Conservation (phyloP, 2,888 invertebrate genomes). For the Oscheius sp. region DNA sequence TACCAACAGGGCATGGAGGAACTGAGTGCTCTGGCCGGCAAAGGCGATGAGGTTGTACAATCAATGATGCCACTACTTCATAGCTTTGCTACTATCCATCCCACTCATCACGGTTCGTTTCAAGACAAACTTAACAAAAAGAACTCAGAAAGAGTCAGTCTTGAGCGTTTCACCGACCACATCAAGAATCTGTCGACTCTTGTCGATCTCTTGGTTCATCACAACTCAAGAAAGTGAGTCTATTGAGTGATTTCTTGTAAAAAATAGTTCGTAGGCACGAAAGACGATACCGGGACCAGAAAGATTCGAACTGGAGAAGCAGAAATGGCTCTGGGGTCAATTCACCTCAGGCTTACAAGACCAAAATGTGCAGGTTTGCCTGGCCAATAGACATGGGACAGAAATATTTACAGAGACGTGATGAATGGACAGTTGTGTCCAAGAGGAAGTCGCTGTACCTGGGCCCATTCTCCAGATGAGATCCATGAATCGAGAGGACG, state of each 20-base stretch:
- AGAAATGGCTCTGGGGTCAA: neutral
- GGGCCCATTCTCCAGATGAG: conserved; percentile 91
- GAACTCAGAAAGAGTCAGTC: conserved; percentile 22
- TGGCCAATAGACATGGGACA: neutral
- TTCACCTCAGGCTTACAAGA: conserved; percentile 49
- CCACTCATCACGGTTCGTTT: conserved; percentile 31
- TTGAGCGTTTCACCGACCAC: conserved; percentile 32
- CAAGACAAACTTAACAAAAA: neutral
- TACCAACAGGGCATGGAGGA: conserved; percentile 52
- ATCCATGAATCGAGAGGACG: conserved; percentile 73
- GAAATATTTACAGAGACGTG: conserved; percentile 79
- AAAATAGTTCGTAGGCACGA: neutral
- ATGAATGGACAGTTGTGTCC: conserved; percentile 86
- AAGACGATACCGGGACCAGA: conserved; percentile 9
- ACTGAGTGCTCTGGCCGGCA: conserved; percentile 17
- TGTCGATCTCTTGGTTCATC: conserved; percentile 27
- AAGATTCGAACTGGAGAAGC: conserved; percentile 18
- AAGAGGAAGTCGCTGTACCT: conserved; percentile 87
- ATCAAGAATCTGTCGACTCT: conserved; percentile 9
- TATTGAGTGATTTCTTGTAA: neutral
- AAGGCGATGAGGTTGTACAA: conserved; percentile 22
- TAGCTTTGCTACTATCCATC: conserved; percentile 36
- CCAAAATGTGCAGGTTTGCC: conserved; percentile 54
- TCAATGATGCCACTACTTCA: conserved; percentile 43
- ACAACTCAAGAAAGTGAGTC: conserved; percentile 5